phyloP scores from a whole-genome alignment of 2,113 vertebrate species.

The Naja naja region DNA sequence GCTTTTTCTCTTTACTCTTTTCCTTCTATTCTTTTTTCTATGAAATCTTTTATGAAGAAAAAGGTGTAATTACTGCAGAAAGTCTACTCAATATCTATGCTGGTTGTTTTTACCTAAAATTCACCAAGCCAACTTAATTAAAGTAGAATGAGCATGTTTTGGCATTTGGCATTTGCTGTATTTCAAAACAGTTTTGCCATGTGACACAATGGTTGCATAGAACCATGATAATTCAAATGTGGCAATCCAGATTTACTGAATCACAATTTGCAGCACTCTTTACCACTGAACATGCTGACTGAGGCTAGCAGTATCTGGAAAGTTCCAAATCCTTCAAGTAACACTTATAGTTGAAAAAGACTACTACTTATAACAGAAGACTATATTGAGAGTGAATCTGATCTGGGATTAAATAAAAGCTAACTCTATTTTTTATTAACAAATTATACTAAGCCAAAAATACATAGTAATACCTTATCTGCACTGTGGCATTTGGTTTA shows the following conservation, averaged over 20 bases:
- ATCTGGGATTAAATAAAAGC: background rate
- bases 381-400: background rate
- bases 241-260: background rate
- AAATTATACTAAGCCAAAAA: background rate
- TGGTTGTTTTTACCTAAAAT: background rate
- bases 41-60: background rate
- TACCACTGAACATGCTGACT: background rate
- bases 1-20: background rate
- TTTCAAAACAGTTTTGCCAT: background rate
- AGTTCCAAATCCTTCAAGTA: background rate
- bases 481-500: background rate
- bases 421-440: background rate
- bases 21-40: background rate
- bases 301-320: background rate
- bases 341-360: background rate
- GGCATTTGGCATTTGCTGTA: background rate
- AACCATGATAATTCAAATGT: background rate
- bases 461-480: background rate
- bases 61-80: background rate
- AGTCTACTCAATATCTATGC: background rate
- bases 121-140: background rate
- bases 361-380: background rate
- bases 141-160: background rate
- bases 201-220: background rate
- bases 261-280: background rate